Evolutionary conservation across 2,888 invertebrate genomes (phyloP), one percentile per base, ranked within the genome.

Genomic region (Watsonalla binaria): DNA sequence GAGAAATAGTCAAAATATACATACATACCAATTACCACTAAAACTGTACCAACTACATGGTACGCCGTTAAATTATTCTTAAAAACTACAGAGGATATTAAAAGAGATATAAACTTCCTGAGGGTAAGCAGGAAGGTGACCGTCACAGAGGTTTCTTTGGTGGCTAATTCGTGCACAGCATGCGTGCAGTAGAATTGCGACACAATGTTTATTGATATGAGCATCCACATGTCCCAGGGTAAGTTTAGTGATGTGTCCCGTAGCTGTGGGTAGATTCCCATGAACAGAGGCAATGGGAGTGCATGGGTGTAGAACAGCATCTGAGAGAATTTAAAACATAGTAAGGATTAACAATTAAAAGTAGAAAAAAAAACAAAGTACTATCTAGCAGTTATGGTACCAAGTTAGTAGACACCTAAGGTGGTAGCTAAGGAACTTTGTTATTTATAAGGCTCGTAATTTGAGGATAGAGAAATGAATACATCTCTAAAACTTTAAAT

Each of bases 251-350:
- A 75, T 5, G 74, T 76, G 2, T 66, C 64, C 5, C 60, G 52
- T 7, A 90, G 55, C 53, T 87, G 83, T 0, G 84, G 76, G 46
- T 71, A 78, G 45, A 89, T 78, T 5, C 72, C 69, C 2, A 84
- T 37, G 59, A 90, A 90, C 42, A 90, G 49, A 5, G 89, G 90
- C 47, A 90, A 55, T 0, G 89, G 86, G 5, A 90, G 59, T 0
- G 78, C 78, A 55, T 89, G 80, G 0, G 86, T 86, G 66, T 84
- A 90, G 60, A 89, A 90, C 70, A 90, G 71, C 90, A 90, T 89
- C 90, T 90, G 86, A 24, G 86, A 82, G 1, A 24, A 24, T 24
- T 24, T 24, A 24, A 24, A 24, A 24, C 24, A 24, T 2, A 4
- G 4, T 1, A 24, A 24, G 24, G 24, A 24, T 2, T 24, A 24